These are phyloP conservation scores for Clarias gariepinus DNA, from an alignment of 2,113 vertebrate species.

Conservation along the genomic window DNA sequence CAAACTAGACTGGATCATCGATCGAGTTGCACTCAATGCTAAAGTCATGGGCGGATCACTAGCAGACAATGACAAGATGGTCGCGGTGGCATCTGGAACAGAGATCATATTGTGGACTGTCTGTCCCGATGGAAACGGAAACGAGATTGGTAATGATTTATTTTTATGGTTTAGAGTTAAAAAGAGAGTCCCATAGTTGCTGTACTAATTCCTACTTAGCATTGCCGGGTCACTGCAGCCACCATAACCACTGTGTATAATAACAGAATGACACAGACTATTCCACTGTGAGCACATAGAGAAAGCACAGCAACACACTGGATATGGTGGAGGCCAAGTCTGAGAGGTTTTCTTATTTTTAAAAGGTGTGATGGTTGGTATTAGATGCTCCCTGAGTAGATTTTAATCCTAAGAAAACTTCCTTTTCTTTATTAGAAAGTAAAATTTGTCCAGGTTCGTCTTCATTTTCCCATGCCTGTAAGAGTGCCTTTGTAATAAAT, in stretches of 20 bases:
- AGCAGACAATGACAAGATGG: conserved; percentile 92
- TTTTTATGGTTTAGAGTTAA: not conserved
- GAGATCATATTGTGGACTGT: conserved; percentile 92
- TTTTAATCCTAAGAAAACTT: not conserved
- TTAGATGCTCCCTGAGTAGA: not conserved
- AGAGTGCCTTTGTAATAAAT: not conserved
- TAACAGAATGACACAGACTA: too few relatives aligned
- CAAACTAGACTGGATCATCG: conserved; percentile 86
- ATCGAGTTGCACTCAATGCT: conserved; percentile 85
- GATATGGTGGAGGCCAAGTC: not conserved
- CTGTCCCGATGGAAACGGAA: conserved; percentile 81
- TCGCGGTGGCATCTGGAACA: conserved; percentile 79
- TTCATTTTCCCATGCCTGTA: not conserved
- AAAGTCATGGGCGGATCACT: conserved; percentile 82
- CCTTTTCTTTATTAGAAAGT: not conserved
- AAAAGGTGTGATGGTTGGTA: not conserved
- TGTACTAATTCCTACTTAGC: not conserved
- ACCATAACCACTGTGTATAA: too few relatives aligned
- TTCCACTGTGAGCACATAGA: too few relatives aligned
- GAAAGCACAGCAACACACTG: not conserved
- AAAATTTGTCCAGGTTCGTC: not conserved
- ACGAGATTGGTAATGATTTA: conserved; percentile 78
- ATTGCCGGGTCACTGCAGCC: not conserved
- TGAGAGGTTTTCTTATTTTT: not conserved
- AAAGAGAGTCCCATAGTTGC: not conserved